phyloP scores from a whole-genome alignment of 2,888 invertebrate genomes.

The Melinaea menophilus region DNA sequence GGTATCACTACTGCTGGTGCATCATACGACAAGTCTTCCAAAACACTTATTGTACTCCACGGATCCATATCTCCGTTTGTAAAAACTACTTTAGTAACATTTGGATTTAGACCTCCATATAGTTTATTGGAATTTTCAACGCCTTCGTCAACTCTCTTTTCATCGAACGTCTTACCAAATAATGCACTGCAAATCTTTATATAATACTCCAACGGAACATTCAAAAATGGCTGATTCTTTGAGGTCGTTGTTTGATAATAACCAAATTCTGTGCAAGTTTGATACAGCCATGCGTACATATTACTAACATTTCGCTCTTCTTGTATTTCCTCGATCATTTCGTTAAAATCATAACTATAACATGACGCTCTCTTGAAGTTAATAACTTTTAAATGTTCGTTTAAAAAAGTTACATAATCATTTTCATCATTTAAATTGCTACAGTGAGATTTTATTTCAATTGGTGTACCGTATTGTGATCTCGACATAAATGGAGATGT shows the following conservation, averaged over 20 bases:
- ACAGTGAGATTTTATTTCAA: conserved; percentile 49
- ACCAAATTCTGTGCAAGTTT: conserved; percentile 88
- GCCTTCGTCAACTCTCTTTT: conserved; percentile 52
- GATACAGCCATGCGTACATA: conserved; percentile 80
- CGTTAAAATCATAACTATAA: conserved; percentile 52
- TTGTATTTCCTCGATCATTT: conserved; percentile 41
- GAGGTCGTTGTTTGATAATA: conserved; percentile 82
- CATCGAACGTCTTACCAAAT: conserved; percentile 61
- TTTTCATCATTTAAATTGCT: conserved; percentile 31
- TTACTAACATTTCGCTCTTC: conserved; percentile 42
- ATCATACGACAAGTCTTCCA: conserved; percentile 60
- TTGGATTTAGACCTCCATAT: conserved; percentile 69
- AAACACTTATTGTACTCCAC: conserved; percentile 74
- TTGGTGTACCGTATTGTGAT: conserved; percentile 55
- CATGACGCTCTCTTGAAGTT: conserved; percentile 47
- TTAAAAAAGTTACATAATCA: conserved; percentile 30
- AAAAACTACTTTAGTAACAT: conserved; percentile 76
- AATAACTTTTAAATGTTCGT: conserved; percentile 32
- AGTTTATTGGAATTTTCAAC: conserved; percentile 64
- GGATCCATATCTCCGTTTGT: conserved; percentile 79
- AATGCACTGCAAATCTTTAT: conserved; percentile 57
- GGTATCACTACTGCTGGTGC: conserved; percentile 59
- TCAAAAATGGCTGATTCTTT: conserved; percentile 77
- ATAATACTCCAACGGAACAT: conserved; percentile 62
- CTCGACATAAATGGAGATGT: conserved; percentile 45